phyloP scores from a whole-genome alignment of 2,797 vertebrate species.

The Knipowitschia caucasica region DNA sequence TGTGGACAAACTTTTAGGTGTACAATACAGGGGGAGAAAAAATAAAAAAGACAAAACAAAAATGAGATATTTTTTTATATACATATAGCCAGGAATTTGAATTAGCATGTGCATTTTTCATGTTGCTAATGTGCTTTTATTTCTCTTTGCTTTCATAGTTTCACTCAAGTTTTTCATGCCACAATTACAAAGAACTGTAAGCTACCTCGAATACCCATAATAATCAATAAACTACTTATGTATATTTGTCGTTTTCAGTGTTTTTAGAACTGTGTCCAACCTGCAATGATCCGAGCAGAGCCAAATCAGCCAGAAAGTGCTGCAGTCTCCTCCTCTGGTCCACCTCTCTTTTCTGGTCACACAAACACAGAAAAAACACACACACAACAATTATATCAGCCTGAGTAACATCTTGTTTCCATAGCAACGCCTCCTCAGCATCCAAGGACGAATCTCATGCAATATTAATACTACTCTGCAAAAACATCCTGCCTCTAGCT shows the following conservation, averaged over 20 bases:
- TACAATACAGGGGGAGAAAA: too few species aligned
- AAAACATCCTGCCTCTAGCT: background rate
- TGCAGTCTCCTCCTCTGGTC: slow-evolving; percentile 74
- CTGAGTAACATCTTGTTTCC: slow-evolving; percentile 44
- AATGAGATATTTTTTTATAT: too few species aligned
- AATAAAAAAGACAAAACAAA: too few species aligned
- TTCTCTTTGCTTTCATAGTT: too few species aligned
- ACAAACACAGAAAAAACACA: slow-evolving; percentile 9
- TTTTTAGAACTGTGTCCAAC: slow-evolving; percentile 33
- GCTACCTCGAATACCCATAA: too few species aligned
- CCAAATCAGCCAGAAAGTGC: slow-evolving; percentile 73
- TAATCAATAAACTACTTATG: background rate
- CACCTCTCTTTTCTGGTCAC: slow-evolving; percentile 61
- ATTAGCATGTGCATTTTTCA: too few species aligned
- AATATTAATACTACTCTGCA: background rate
- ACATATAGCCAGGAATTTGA: too few species aligned
- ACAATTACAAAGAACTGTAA: too few species aligned
- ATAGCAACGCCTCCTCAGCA: slow-evolving; percentile 60
- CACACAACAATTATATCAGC: background rate
- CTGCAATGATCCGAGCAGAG: slow-evolving; percentile 76
- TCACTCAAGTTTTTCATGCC: too few species aligned
- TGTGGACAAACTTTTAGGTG: too few species aligned
- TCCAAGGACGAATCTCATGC: slow-evolving; percentile 10
- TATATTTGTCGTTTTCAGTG: background rate
- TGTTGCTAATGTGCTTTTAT: too few species aligned